A percentile compares a stretch with the other conserved stretches of the same genome.
phyloP scores from a whole-genome alignment of 2,888 invertebrate species.

The Hypena proboscidalis region DNA sequence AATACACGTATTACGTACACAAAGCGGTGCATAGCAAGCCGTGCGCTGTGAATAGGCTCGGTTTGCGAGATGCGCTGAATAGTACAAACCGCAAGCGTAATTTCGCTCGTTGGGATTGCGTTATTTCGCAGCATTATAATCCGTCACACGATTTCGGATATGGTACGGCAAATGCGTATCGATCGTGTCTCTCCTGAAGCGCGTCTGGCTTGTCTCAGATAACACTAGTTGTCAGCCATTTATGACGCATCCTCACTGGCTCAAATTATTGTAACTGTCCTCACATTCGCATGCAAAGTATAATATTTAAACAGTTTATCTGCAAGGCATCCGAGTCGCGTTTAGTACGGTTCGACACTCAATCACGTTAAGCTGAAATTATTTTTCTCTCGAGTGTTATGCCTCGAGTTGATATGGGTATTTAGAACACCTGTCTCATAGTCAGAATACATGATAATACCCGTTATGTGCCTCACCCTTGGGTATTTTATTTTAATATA shows the following conservation, averaged over 20 bases:
- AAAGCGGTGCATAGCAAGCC: background rate
- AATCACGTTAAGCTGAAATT: conserved; percentile 28
- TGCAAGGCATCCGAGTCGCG: conserved; percentile 5
- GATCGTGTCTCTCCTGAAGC: conserved; percentile 45
- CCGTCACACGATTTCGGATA: conserved; percentile 52
- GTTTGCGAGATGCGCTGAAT: conserved; percentile 35
- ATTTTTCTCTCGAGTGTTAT: conserved; percentile 35
- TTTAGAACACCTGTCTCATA: conserved; percentile 30
- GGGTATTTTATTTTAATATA: conserved; percentile 32
- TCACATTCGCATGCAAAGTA: conserved; percentile 37
- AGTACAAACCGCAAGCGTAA: conserved; percentile 39
- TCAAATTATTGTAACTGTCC: conserved; percentile 32
- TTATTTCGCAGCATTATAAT: conserved; percentile 57
- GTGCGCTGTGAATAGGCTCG: conserved; percentile 20
- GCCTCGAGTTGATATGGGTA: conserved; percentile 20
- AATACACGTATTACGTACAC: background rate
- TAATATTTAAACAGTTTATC: conserved; percentile 13
- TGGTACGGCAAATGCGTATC: conserved; percentile 52
- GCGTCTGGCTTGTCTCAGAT: conserved; percentile 56
- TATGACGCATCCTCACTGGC: conserved; percentile 43
- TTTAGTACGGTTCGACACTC: conserved; percentile 15
- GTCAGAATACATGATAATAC: conserved; percentile 35
- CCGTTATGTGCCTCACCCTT: conserved; percentile 7
- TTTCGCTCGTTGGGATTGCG: conserved; percentile 45
- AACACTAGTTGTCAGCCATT: conserved; percentile 52